Base-by-base conservation (phyloP, 2,797 vertebrate species). In the Phalloptychus januarius region DNA sequence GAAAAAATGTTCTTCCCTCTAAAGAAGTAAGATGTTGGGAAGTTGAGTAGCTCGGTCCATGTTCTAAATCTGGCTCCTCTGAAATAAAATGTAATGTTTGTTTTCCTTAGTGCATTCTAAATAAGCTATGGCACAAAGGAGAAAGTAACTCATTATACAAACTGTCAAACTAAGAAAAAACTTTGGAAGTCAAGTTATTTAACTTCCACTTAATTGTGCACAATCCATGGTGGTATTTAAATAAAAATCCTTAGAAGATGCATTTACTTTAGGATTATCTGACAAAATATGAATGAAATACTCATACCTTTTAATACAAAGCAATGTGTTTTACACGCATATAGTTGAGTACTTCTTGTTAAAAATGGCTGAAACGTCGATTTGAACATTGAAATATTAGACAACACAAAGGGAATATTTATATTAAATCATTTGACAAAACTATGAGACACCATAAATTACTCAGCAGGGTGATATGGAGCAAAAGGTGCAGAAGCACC, bases 391-490 rank as follows among this genome's bases (percentile, higher is more conserved):
- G n/a, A n/a, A 48, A 18, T 48, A 31, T 18, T 48, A 5, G 10
- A 20, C 8, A 18, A 33, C 11, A 72, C 18, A 48, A 65, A 7
- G 16, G 3, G 10, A 5, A 28, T 1, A 54, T 54, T 3, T 18
- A 23, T 38, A 25, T 38, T 40, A 38, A 23, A 50, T 33, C n/a
- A 31, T 16, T 46, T 63, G 15, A 36, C 11, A 15, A 52, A 38
- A n/a, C 25, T 71, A 15, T 76, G 50, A 8, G 38, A 38, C 74
- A 50, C 18, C 31, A 71, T 52, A 44, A 71, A 56, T 70, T 45
- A 40, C n/a, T 36, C 31, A 46, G 20, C 23, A 76, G n/a, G 50
- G 33, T 36, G 52, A 52, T 23, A 7, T 69, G 10, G 3, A 69
- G 28, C 45, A 40, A 76, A 71, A 11, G 15, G 13, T 76, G 56